Evolutionary conservation across 2,113 vertebrate genomes (phyloP).

Genomic region (Corydoras sp.): DNA sequence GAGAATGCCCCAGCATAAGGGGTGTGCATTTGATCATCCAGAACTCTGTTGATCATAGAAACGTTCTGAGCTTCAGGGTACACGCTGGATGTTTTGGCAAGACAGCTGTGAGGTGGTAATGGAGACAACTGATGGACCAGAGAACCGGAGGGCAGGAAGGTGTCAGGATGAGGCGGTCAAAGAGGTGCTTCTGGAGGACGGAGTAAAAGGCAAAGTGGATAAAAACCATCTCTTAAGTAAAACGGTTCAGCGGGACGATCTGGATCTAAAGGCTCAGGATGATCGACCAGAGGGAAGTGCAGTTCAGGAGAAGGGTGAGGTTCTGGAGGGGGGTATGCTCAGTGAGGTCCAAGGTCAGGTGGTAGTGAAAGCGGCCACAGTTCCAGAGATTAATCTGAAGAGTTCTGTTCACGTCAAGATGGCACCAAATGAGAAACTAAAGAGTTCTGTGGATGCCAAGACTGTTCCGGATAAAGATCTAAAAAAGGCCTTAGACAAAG

Average conservation of each 20-base stretch:
- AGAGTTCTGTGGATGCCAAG: neutral
- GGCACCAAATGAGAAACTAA: neutral
- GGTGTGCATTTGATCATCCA: constrained; percentile 25
- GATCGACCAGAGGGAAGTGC: too few relatives aligned
- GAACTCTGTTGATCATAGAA: neutral
- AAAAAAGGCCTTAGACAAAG: neutral
- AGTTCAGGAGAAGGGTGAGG: neutral
- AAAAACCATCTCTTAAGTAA: neutral
- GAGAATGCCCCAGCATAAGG: constrained; percentile 15
- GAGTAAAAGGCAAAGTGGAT: neutral
- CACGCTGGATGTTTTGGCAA: neutral
- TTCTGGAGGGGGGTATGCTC: neutral
- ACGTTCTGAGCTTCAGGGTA: constrained; percentile 22
- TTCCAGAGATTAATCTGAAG: neutral
- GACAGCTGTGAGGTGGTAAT: constrained; percentile 41
- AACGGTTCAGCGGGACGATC: too few relatives aligned
- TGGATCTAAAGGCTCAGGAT: too few relatives aligned
- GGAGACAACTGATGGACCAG: constrained; percentile 17
- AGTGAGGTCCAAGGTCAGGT: neutral
- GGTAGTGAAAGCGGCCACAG: neutral
- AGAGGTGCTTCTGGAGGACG: neutral
- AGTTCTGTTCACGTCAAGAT: neutral
- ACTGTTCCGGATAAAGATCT: neutral
- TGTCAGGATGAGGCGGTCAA: too few relatives aligned
- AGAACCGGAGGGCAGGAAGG: too few relatives aligned